Evolutionary conservation across 2,888 invertebrate genomes (phyloP).

Genomic region (Gisinianus flammeolus): DNA sequence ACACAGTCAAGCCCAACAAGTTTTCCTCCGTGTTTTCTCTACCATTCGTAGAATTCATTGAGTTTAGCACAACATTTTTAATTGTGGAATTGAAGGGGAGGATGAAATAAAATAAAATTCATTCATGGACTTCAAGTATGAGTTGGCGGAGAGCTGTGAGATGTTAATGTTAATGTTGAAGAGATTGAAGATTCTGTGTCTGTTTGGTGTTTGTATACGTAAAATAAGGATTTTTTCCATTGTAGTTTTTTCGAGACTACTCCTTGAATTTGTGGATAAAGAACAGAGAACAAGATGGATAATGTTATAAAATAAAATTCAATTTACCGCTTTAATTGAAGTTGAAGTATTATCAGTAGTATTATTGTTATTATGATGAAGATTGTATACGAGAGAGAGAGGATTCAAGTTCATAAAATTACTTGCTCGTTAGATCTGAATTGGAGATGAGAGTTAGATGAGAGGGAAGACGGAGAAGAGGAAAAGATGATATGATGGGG

Average conservation of each 20-base stretch:
- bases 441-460: too few species aligned
- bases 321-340: conserved; percentile 32
- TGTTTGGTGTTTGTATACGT: too few species aligned
- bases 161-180: too few species aligned
- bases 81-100: background rate
- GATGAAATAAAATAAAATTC: conserved; percentile 14
- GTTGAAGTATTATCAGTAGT: too few species aligned
- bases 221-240: too few species aligned
- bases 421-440: too few species aligned
- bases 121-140: conserved; percentile 26
- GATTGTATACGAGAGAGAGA: background rate
- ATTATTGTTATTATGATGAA: too few species aligned
- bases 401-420: too few species aligned
- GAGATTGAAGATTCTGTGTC: too few species aligned
- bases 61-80: background rate
- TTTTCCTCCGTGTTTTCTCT: background rate
- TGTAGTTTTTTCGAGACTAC: background rate
- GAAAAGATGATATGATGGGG: conserved; percentile 1
- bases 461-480: background rate
- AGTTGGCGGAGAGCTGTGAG: background rate
- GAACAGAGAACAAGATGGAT: too few species aligned
- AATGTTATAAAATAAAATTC: conserved; percentile 12
- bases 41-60: background rate
- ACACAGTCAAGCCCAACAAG: background rate
- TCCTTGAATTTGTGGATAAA: too few species aligned